Conservation (phyloP, 2,888 invertebrate species). For the Drosophila gaucha region DNA sequence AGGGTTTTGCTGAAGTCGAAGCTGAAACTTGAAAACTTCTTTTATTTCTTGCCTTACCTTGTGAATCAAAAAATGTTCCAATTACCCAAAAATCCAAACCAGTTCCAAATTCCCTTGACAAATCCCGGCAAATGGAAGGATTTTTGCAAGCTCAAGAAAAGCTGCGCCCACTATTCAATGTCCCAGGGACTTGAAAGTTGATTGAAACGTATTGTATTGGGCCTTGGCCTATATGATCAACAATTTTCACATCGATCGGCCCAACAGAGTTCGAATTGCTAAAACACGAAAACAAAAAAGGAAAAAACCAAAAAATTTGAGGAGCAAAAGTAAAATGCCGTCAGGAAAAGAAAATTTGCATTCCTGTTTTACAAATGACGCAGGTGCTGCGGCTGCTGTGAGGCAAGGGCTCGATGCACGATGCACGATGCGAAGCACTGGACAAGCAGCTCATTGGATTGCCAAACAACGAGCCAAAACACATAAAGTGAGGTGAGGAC, state of each 20-base stretch:
- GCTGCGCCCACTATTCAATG: not conserved
- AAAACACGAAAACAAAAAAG: not conserved
- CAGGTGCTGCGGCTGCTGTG: slow-evolving; percentile 4
- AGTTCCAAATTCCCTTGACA: not conserved
- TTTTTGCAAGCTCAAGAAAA: not conserved
- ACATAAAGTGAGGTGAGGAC: not conserved
- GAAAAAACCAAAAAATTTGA: not conserved
- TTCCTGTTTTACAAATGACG: slow-evolving; percentile 20
- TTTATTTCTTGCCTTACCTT: too few species aligned
- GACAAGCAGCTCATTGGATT: slow-evolving; percentile 43
- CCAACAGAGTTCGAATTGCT: slow-evolving; percentile 20
- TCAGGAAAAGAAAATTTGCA: slow-evolving; percentile 16
- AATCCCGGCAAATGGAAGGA: too few species aligned
- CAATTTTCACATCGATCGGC: slow-evolving; percentile 25
- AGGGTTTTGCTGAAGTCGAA: too few species aligned
- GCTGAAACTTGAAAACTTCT: too few species aligned
- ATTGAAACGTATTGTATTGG: slow-evolving; percentile 17
- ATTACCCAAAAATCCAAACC: too few species aligned
- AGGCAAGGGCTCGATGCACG: not conserved
- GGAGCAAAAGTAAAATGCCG: not conserved
- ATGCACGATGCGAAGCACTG: not conserved
- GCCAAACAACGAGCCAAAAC: slow-evolving; percentile 33
- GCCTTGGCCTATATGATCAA: slow-evolving; percentile 18
- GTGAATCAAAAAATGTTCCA: too few species aligned
- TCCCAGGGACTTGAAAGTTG: not conserved